Evolutionary conservation across 2,888 invertebrate species (phyloP).

Genomic region (Plagodis pulveraria): DNA sequence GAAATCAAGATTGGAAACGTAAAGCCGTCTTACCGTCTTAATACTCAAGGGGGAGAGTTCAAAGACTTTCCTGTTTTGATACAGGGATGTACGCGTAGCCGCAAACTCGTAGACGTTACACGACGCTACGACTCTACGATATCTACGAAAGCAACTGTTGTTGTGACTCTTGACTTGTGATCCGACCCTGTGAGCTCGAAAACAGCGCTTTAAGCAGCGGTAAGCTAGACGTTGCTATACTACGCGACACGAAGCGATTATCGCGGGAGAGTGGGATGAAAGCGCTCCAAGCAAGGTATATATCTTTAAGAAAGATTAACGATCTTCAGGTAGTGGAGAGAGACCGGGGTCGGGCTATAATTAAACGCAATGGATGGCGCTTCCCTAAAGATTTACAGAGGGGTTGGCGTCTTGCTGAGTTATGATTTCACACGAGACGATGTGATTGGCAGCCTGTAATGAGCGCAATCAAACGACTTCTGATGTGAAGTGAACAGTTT

Average conservation of each 20-base stretch:
- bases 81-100: conserved; percentile 47
- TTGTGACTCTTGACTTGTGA: conserved; percentile 25
- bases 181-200: conserved; percentile 47
- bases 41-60: conserved; percentile 70
- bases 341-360: conserved; percentile 78
- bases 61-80: conserved; percentile 70
- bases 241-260: conserved; percentile 74
- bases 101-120: conserved; percentile 29
- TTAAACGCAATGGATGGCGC: conserved; percentile 83
- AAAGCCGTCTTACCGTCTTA: conserved; percentile 60
- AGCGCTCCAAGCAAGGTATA: conserved; percentile 71
- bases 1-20: conserved; percentile 67
- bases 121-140: conserved; percentile 13
- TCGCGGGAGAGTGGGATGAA: conserved; percentile 62
- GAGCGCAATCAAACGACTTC: conserved; percentile 66
- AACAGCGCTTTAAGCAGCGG: conserved; percentile 54
- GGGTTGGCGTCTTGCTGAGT: conserved; percentile 80
- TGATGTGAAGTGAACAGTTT: conserved; percentile 47
- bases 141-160: conserved; percentile 9
- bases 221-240: conserved; percentile 42
- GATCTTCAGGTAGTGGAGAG: conserved; percentile 76
- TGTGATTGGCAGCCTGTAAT: conserved; percentile 79
- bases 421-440: conserved; percentile 79
- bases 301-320: conserved; percentile 85
- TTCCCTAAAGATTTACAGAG: conserved; percentile 80